These are phyloP conservation scores for Drosophila mayaguana DNA, from an alignment of 2,888 invertebrate genomes.

Conservation along the genomic window DNA sequence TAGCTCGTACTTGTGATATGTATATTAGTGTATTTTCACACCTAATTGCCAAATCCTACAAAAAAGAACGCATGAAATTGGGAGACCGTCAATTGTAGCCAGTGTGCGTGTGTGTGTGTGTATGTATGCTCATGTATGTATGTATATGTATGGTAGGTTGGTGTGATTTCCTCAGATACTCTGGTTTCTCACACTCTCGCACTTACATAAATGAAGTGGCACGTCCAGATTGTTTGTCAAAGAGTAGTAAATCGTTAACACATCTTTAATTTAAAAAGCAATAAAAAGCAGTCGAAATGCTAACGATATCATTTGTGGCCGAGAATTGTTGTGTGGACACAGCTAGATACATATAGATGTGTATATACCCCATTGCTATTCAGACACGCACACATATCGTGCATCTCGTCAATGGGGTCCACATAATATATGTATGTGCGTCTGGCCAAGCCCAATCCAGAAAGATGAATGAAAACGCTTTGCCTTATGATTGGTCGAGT, in stretches of 20 bases:
- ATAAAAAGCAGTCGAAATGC: slow-evolving; percentile 25
- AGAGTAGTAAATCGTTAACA: slow-evolving; percentile 42
- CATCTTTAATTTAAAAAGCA: slow-evolving; percentile 33
- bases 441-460: slow-evolving; percentile 13
- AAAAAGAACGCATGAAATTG: slow-evolving; percentile 19
- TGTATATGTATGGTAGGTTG: neutral
- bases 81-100: slow-evolving; percentile 13
- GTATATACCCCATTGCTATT: neutral
- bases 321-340: slow-evolving; percentile 2
- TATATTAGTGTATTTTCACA: slow-evolving; percentile 18
- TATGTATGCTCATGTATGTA: neutral
- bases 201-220: slow-evolving; percentile 23
- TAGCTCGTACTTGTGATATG: neutral
- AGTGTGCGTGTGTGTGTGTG: neutral
- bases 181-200: slow-evolving; percentile 20
- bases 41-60: slow-evolving; percentile 36
- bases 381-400: neutral
- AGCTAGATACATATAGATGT: neutral
- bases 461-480: slow-evolving; percentile 21
- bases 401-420: neutral
- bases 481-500: slow-evolving; percentile 36
- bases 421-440: neutral
- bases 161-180: slow-evolving; percentile 21
- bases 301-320: slow-evolving; percentile 19
- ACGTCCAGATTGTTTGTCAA: slow-evolving; percentile 23